Evolutionary conservation across 2,888 invertebrate species (phyloP).

Genomic region (Drosophila imparisetae): DNA sequence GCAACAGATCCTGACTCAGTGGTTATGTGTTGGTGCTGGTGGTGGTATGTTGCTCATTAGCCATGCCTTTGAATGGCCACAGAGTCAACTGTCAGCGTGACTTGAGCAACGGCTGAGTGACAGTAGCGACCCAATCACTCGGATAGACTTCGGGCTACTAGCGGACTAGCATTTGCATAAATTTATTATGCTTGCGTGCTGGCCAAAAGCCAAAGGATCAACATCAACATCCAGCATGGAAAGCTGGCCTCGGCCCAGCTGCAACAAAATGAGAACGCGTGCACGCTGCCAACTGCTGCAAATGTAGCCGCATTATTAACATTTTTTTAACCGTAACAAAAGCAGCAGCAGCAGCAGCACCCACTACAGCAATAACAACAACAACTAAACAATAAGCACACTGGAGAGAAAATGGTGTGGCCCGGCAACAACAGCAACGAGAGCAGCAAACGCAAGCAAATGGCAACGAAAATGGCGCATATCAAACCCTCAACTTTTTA

Average conservation of each 20-base stretch:
- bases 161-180: conserved; percentile 68
- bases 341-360: conserved; percentile 43
- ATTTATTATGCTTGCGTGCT: conserved; percentile 71
- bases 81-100: conserved; percentile 57
- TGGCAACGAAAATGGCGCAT: conserved; percentile 82
- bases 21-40: conserved; percentile 5
- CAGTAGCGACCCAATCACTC: conserved; percentile 55
- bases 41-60: conserved; percentile 67
- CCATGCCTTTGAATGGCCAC: conserved; percentile 65
- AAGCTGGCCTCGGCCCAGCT: conserved; percentile 20
- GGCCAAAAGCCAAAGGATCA: conserved; percentile 61
- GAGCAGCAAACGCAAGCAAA: conserved; percentile 65
- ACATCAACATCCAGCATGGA: conserved; percentile 18
- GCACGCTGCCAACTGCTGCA: conserved; percentile 66
- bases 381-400: conserved; percentile 19
- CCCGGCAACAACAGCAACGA: conserved; percentile 34
- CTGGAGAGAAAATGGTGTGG: conserved; percentile 59
- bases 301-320: conserved; percentile 75
- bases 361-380: conserved; percentile 51
- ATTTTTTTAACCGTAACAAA: conserved; percentile 52
- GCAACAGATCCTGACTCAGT: conserved; percentile 39
- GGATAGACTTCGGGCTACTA: conserved; percentile 22
- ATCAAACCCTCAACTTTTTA: conserved; percentile 66
- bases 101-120: conserved; percentile 51
- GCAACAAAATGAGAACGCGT: conserved; percentile 59